Percentiles rank a stretch among this genome's conserved stretches.
phyloP scores from a whole-genome alignment of 2,888 invertebrate genomes.

The Stenodera caucasica region DNA sequence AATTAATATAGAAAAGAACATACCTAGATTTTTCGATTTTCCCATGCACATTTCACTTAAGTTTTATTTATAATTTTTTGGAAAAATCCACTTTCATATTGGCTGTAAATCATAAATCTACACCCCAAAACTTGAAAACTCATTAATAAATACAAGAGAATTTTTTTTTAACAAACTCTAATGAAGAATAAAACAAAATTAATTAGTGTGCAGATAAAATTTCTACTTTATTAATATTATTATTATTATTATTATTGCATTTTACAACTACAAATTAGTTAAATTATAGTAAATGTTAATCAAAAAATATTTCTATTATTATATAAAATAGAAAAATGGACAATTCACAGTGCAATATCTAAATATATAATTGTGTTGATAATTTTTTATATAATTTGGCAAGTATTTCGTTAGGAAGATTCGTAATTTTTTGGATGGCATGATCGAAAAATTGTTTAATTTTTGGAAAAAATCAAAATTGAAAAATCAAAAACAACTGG shows the following conservation, averaged over 20 bases:
- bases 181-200: background rate
- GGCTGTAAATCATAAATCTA: constrained; percentile 14
- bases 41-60: constrained; percentile 20
- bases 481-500: too few relatives aligned
- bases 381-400: too few relatives aligned
- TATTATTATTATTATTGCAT: constrained; percentile 10
- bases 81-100: constrained; percentile 41
- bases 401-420: background rate
- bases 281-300: constrained; percentile 4
- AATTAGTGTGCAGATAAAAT: constrained; percentile 5
- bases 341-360: constrained; percentile 6
- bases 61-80: background rate
- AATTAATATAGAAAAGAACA: constrained; percentile 20
- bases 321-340: background rate
- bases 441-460: constrained; percentile 2
- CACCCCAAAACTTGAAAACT: too few relatives aligned
- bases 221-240: background rate
- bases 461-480: too few relatives aligned
- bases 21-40: constrained; percentile 23
- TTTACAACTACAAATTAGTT: constrained; percentile 19
- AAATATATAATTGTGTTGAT: background rate
- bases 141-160: background rate
- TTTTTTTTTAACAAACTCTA: too few relatives aligned
- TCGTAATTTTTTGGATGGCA: background rate
- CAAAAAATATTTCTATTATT: background rate